Percentiles rank a stretch among this genome's conserved stretches.
Conservation (phyloP, 2,113 vertebrate genomes). For the Emydura subglobosa region DNA sequence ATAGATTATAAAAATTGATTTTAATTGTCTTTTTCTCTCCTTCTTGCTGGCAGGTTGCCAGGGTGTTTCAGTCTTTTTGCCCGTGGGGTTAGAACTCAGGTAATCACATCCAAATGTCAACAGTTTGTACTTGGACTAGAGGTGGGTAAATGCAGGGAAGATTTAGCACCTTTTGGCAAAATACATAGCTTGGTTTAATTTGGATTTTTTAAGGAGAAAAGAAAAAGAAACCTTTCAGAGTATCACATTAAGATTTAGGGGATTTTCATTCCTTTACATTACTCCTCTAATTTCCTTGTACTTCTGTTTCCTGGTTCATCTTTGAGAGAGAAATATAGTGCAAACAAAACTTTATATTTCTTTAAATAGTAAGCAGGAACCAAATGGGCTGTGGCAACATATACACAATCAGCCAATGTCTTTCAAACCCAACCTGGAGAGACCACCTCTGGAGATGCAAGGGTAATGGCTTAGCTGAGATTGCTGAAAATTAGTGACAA, state of each 20-base stretch:
- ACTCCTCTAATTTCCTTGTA: slow-evolving; percentile 56
- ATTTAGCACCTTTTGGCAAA: neutral
- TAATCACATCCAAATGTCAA: neutral
- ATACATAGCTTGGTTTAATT: slow-evolving; percentile 24
- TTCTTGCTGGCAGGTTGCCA: slow-evolving; percentile 6
- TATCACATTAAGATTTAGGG: slow-evolving; percentile 16
- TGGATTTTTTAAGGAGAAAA: slow-evolving; percentile 11
- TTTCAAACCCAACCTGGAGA: neutral
- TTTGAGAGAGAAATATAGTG: slow-evolving; percentile 52
- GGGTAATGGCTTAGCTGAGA: neutral
- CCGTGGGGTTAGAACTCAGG: neutral
- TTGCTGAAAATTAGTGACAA: neutral
- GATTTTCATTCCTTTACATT: slow-evolving; percentile 40
- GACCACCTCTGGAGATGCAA: neutral
- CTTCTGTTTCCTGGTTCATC: slow-evolving; percentile 53
- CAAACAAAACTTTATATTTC: slow-evolving; percentile 42
- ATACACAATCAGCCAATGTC: neutral
- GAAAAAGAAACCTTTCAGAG: slow-evolving; percentile 40
- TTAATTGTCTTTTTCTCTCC: neutral
- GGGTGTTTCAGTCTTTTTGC: neutral
- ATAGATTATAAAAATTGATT: slow-evolving; percentile 23
- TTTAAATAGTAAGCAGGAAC: neutral
- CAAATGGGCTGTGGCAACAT: neutral
- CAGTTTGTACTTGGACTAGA: neutral
- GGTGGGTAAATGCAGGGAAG: neutral